Conservation (phyloP, 2,113 vertebrate genomes). For the Odocoileus virginianus region DNA sequence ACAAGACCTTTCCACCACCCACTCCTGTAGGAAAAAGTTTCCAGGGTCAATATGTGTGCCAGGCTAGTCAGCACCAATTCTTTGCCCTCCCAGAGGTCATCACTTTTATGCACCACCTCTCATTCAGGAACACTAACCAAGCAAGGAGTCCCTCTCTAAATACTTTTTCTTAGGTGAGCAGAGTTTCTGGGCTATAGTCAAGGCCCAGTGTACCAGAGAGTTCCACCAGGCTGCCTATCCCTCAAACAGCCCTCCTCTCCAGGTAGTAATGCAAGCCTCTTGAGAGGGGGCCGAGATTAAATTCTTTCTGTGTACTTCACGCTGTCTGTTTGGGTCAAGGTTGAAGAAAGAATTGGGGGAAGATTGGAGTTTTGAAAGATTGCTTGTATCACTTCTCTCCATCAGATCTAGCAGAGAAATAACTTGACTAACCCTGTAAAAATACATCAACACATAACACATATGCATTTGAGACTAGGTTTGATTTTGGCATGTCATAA, state of each 20-base stretch:
- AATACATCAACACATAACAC: background rate
- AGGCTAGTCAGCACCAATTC: background rate
- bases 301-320: conserved; percentile 3
- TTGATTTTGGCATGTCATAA: background rate
- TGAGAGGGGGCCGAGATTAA: background rate
- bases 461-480: background rate
- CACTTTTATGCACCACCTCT: background rate
- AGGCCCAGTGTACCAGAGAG: background rate
- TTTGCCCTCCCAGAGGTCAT: background rate
- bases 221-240: background rate
- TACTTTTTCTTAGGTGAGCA: conserved; percentile 22
- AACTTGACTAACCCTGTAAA: background rate
- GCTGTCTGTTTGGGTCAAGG: conserved; percentile 23
- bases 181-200: background rate
- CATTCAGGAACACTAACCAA: background rate
- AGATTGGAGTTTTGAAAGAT: conserved; percentile 27
- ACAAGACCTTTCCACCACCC: background rate
- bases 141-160: background rate
- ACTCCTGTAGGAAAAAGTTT: fast-evolving
- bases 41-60: fast-evolving
- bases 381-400: background rate
- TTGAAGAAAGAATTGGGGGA: conserved; percentile 8
- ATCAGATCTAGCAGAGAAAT: background rate
- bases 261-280: background rate
- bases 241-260: background rate